A percentile compares a stretch with the other conserved stretches of the same genome.
phyloP scores from a whole-genome alignment of 2,113 vertebrate species.

The Apistogramma diplotaenia region DNA sequence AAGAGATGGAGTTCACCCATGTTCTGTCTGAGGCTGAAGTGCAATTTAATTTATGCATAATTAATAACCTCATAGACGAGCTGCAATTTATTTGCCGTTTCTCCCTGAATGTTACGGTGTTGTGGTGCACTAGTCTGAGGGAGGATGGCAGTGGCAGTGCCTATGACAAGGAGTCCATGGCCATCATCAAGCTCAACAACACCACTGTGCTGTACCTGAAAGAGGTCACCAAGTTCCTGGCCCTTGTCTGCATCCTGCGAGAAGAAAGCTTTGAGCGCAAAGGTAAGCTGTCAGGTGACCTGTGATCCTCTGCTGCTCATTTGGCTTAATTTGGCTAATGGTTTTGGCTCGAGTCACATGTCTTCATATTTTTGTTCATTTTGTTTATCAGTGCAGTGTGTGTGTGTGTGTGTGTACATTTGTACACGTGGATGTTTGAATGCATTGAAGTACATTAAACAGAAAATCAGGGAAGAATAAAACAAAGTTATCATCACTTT shows the following conservation, averaged over 20 bases:
- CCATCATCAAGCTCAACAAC: conserved; percentile 99
- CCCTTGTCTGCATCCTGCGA: conserved; percentile 97
- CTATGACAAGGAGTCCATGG: conserved; percentile 99
- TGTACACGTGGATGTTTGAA: neutral
- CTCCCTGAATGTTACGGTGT: neutral
- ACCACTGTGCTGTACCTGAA: conserved; percentile 99
- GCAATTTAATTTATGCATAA: conserved; percentile 9
- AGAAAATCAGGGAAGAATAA: neutral
- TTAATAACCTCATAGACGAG: conserved; percentile 17
- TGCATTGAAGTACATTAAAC: neutral
- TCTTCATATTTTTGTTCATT: neutral
- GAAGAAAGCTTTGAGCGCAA: conserved; percentile 99
- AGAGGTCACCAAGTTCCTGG: conserved; percentile 98
- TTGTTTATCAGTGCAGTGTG: neutral
- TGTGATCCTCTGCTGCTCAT: neutral
- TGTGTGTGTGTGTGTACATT: neutral
- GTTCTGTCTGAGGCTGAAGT: neutral
- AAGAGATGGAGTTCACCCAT: neutral
- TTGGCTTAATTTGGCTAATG: neutral
- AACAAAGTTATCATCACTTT: neutral
- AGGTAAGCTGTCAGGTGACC: conserved; percentile 76
- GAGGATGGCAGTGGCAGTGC: conserved; percentile 97
- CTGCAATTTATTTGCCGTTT: neutral
- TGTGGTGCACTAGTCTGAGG: conserved; percentile 81
- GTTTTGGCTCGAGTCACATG: neutral